Base-by-base conservation (phyloP, 1,140 invertebrate species). In the Pogonomyrmex barbatus region DNA sequence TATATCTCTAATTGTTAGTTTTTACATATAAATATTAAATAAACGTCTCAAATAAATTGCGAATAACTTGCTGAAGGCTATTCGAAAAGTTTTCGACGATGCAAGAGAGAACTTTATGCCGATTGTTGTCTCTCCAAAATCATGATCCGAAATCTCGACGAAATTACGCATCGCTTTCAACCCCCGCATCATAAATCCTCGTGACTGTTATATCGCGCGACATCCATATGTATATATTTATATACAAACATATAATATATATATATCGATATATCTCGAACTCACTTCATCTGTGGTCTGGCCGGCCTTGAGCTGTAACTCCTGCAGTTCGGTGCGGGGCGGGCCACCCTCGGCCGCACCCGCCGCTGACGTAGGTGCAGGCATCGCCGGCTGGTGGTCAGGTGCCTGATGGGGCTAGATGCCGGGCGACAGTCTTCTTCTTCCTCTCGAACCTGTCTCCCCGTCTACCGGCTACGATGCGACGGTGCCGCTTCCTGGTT, bases 221-320 rank as follows among this genome's bases (percentile, higher is more conserved):
- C 65, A 14, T 24, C 24, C 24, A 24, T 24, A 24, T n/a, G n/a
- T 39, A 42, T 58, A 47, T 14, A 62, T 36, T 12, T 45, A 3
- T 6, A 36, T 2, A 39, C 14, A 78, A 12, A 30, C 9, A 81
- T n/a, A 33, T 3, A 58, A 36, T 62, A 9, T 9, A 24, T 33
- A 8, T 17, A 12, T 47, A 39, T 47, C 1, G 24, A 17, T 33
- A 42, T n/a, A 30, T 47, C 12, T 47, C 54, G 24, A 24, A 87
- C 93, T 96, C 94, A 98, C 98, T 96, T 98, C 98, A 98, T 99
- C 98, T 92, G 98, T 98, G 90, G 97, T 96, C 95, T 98, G 96
- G 92, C 97, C 97, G 85, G 98, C 96, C 94, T 97, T 97, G 92
- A 98, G 96, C 95, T 99, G 98, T 86, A 99, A 95, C 95, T 98